Conservation (phyloP, 92 coral and sea anemone species). For the Paragorgia papillata region DNA sequence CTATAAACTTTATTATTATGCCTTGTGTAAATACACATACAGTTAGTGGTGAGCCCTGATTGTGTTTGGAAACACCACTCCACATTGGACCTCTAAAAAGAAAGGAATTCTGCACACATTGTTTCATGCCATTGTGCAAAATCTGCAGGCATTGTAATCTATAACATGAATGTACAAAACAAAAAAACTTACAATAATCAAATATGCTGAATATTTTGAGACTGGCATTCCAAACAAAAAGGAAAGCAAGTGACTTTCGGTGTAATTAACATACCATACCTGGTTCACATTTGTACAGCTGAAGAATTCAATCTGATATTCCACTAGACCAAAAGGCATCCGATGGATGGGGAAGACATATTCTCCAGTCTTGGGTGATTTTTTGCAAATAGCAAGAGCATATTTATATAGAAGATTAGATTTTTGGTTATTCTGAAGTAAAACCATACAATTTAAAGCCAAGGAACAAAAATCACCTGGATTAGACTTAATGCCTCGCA, state of each 20-base stretch:
- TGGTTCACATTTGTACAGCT: slow-evolving; percentile 68
- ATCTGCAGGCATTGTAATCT: slow-evolving; percentile 57
- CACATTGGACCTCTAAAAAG: slow-evolving; percentile 54
- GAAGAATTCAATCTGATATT: slow-evolving; percentile 67
- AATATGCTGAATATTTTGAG: not conserved
- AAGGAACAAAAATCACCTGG: too few species aligned
- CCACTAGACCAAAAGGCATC: slow-evolving; percentile 81
- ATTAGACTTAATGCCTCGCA: too few species aligned
- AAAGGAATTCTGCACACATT: slow-evolving; percentile 69
- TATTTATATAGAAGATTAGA: too few species aligned
- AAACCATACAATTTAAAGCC: too few species aligned
- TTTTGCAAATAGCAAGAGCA: too few species aligned
- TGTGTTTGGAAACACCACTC: too few species aligned
- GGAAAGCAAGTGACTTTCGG: not conserved
- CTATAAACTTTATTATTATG: not conserved
- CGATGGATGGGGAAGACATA: slow-evolving; percentile 40
- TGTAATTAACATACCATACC: slow-evolving; percentile 52
- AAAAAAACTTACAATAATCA: not conserved
- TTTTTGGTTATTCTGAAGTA: too few species aligned
- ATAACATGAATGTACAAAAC: not conserved
- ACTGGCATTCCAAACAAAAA: not conserved
- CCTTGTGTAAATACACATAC: too few species aligned
- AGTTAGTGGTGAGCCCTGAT: too few species aligned
- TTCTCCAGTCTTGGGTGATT: too few species aligned
- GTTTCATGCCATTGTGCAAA: slow-evolving; percentile 63